Evolutionary conservation across 2,113 vertebrate species (phyloP), one percentile per base, ranked within the genome.

Genomic region (Hyaena hyaena): DNA sequence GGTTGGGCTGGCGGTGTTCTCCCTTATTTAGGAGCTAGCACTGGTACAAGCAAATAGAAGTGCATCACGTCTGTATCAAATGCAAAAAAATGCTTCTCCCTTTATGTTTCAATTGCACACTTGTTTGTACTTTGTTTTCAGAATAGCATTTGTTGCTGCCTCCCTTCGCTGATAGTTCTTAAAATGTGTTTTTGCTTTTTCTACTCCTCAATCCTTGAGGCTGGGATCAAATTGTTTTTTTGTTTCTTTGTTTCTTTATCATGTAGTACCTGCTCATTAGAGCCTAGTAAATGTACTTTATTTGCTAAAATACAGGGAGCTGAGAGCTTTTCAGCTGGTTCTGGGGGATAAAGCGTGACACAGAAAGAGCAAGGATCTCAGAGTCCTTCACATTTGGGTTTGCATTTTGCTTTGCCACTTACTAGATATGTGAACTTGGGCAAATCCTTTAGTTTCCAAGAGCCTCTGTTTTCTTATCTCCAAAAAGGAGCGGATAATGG

Each of bases 281-380:
- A 63, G 16, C 43, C 69, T 81, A 8, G 58, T 53, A 79, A 61
- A 17, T 61, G 10, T 92, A 73, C 65, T 80, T 86, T 90, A 43
- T 80, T 87, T 96, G 39, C 31, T 93, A 76, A 96, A 92, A 77
- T 84, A 71, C 85, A 85, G 6, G 74, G n/a, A 93, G 31, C 43
- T 68, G 33, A 63, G 79, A 66, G n/a, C 0, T 80, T 87, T 66
- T 55, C n/a, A n/a, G 12, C 53, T 48, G 21, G 24, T 50, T 74
- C 50, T 88, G 43, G 77, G 43, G 77, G 43, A 69, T 76, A 61
- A 92, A 81, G 31, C 15, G 7, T 4, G 2, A 1, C 50, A 6
- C 14, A 8, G 68, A 63, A 92, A 63, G 43, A 76, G 26, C 7
- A 84, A 31, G 4, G 39, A 74, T 74, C 82, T 93, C 33, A 28